phyloP scores from a whole-genome alignment of 2,888 invertebrate species.

The Emmelina monodactyla region DNA sequence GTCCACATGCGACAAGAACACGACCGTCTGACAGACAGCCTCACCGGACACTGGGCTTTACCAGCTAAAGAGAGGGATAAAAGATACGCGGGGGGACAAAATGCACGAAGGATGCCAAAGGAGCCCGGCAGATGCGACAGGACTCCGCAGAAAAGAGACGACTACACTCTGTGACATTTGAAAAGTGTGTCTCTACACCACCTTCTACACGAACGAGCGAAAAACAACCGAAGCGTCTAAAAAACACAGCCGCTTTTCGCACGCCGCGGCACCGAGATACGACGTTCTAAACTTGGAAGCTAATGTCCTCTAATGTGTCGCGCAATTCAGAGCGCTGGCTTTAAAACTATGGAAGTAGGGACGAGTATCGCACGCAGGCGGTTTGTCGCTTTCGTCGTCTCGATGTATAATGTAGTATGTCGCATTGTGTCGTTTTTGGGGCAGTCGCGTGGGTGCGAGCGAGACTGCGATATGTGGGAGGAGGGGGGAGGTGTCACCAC shows the following conservation, averaged over 20 bases:
- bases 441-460: constrained; percentile 42
- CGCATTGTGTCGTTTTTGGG: constrained; percentile 52
- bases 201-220: constrained; percentile 23
- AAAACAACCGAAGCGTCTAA: constrained; percentile 13
- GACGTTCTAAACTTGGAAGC: constrained; percentile 23
- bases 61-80: constrained; percentile 53
- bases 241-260: constrained; percentile 20
- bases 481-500: constrained; percentile 60
- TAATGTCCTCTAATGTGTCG: constrained; percentile 64
- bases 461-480: constrained; percentile 39
- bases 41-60: constrained; percentile 62
- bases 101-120: constrained; percentile 62
- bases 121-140: constrained; percentile 62
- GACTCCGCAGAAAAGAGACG: constrained; percentile 65
- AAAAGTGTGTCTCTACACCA: constrained; percentile 63
- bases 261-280: constrained; percentile 18
- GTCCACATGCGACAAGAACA: constrained; percentile 31
- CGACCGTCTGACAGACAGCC: constrained; percentile 53
- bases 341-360: constrained; percentile 38
- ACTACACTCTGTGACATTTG: constrained; percentile 64
- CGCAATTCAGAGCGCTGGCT: constrained; percentile 47
- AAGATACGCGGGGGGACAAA: constrained; percentile 56
- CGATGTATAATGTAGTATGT: constrained; percentile 35
- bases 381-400: constrained; percentile 39
- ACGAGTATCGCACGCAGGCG: constrained; percentile 32